Evolutionary conservation across 2,888 invertebrate genomes (phyloP).

Genomic region (Polymixis lichenea): DNA sequence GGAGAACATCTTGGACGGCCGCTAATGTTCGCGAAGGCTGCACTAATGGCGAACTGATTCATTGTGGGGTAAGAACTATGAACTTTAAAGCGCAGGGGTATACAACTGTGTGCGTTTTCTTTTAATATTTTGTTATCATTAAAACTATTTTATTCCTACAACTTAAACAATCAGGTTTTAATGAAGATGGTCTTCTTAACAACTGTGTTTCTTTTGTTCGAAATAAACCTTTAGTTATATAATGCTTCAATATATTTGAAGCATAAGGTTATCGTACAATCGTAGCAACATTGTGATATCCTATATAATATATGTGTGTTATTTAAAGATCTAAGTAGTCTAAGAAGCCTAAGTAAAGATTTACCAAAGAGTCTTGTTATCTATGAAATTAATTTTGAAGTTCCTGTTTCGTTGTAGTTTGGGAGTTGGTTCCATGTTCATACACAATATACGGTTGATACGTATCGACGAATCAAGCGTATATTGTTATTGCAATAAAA

Average conservation of each 20-base stretch:
- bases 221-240: not conserved
- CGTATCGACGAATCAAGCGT: too few species aligned
- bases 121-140: not conserved
- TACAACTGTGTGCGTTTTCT: conserved; percentile 42
- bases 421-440: not conserved
- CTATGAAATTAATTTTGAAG: conserved; percentile 38
- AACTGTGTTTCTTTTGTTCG: not conserved
- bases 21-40: conserved; percentile 53
- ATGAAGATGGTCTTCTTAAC: not conserved
- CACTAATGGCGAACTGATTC: conserved; percentile 57
- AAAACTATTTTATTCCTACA: not conserved
- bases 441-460: not conserved
- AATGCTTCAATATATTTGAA: too few species aligned
- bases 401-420: conserved; percentile 6
- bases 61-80: conserved; percentile 60
- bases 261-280: not conserved
- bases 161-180: not conserved
- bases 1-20: conserved; percentile 69
- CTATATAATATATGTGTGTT: too few species aligned
- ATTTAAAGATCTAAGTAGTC: conserved; percentile 33
- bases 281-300: not conserved
- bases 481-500: not conserved
- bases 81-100: conserved; percentile 65
- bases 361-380: conserved; percentile 13
- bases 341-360: conserved; percentile 1